Evolutionary conservation across 2,113 vertebrate genomes (phyloP).

Genomic region (Eurypyga helias): DNA sequence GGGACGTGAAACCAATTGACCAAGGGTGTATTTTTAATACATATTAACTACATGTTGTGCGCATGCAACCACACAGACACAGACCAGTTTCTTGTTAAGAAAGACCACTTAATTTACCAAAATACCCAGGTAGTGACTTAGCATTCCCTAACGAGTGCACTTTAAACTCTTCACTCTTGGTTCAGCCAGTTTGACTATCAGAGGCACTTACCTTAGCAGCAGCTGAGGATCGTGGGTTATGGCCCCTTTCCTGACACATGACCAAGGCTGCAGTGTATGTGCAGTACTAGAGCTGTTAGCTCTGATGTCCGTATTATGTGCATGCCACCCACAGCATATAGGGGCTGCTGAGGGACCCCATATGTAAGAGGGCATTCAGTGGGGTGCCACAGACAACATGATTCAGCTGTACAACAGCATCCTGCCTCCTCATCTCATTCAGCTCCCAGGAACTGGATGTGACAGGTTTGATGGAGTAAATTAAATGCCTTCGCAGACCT

Average conservation of each 20-base stretch:
- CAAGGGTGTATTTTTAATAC: not conserved
- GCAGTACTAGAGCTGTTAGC: not conserved
- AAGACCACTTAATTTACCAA: not conserved
- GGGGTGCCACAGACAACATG: accelerated
- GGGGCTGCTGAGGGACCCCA: not conserved
- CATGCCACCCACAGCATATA: too few species aligned
- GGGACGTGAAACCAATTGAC: not conserved
- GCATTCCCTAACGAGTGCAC: not conserved
- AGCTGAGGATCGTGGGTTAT: not conserved
- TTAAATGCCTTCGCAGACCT: not conserved
- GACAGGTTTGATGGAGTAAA: not conserved
- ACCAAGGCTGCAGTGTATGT: not conserved
- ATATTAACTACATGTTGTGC: not conserved
- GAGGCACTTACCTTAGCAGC: not conserved
- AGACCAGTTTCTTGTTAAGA: not conserved
- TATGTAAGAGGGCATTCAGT: not conserved
- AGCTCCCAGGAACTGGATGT: not conserved
- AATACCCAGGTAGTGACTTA: not conserved
- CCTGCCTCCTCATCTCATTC: not conserved
- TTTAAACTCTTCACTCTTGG: not conserved
- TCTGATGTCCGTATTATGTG: not conserved
- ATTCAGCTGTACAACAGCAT: not conserved
- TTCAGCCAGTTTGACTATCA: not conserved
- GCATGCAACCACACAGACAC: not conserved
- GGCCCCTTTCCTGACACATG: not conserved